Conservation (phyloP, 2,888 invertebrate species). For the Phorcus lineatus region DNA sequence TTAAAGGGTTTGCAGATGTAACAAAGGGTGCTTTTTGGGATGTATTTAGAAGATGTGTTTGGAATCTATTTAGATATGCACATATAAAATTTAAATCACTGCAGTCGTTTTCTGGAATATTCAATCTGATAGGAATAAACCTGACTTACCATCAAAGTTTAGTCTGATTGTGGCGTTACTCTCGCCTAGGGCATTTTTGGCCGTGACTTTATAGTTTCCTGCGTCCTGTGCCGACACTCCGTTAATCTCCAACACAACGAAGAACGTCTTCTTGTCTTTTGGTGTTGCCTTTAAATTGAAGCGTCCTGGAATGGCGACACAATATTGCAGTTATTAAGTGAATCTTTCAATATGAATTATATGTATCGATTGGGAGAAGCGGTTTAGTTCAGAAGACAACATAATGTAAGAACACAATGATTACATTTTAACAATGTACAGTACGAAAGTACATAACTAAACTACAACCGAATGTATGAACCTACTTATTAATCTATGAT, state of each 20-base stretch:
- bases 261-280: conserved; percentile 83
- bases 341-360: too few relatives aligned
- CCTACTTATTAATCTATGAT: too few relatives aligned
- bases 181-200: conserved; percentile 94
- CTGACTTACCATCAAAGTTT: conserved; percentile 85
- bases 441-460: neutral
- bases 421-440: too few relatives aligned
- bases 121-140: neutral
- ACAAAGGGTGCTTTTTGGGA: too few relatives aligned
- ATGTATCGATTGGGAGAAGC: too few relatives aligned
- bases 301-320: conserved; percentile 58
- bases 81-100: neutral
- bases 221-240: conserved; percentile 87
- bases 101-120: neutral
- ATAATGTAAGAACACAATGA: neutral
- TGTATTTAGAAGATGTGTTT: too few relatives aligned
- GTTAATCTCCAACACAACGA: conserved; percentile 86
- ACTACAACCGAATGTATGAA: neutral
- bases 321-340: too few relatives aligned
- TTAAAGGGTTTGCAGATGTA: too few relatives aligned
- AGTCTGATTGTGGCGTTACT: conserved; percentile 96
- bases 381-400: too few relatives aligned
- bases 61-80: too few relatives aligned
- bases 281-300: conserved; percentile 76
- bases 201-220: conserved; percentile 95